Conservation (phyloP, 2,113 vertebrate genomes). For the Antigone vipio region DNA sequence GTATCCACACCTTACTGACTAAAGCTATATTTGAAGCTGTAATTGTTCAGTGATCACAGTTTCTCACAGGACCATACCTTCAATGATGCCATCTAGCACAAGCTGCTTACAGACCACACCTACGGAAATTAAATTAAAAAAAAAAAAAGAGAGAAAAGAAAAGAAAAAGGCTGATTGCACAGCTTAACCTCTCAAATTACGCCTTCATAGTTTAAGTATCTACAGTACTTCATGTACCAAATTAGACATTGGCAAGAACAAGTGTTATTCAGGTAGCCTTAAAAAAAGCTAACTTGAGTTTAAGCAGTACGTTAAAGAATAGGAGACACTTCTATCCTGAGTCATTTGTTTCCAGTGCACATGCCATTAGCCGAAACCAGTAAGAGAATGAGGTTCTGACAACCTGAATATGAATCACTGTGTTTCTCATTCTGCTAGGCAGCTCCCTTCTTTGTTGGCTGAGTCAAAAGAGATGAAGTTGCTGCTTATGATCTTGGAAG, state of each 20-base stretch:
- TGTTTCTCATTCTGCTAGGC: neutral
- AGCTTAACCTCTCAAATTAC: neutral
- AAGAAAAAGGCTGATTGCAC: neutral
- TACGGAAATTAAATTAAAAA: neutral
- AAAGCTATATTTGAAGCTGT: neutral
- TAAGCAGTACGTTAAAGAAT: neutral
- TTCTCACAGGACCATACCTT: neutral
- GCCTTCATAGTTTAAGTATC: neutral
- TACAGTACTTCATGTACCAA: neutral
- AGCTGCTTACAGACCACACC: constrained; percentile 18
- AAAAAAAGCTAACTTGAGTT: neutral
- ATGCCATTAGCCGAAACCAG: neutral
- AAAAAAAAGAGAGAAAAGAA: neutral
- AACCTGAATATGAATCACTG: constrained; percentile 11
- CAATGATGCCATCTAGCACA: neutral
- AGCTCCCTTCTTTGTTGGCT: neutral
- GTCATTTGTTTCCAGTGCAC: constrained; percentile 5
- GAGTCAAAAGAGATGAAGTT: constrained; percentile 17
- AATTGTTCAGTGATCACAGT: neutral
- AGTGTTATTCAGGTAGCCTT: neutral
- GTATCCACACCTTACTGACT: constrained; percentile 7
- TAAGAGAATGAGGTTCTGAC: neutral
- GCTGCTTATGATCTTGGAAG: neutral
- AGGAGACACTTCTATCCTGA: neutral
- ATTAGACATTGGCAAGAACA: neutral